Conservation (phyloP, 2,113 vertebrate species). For the Myiozetetes cayanensis region DNA sequence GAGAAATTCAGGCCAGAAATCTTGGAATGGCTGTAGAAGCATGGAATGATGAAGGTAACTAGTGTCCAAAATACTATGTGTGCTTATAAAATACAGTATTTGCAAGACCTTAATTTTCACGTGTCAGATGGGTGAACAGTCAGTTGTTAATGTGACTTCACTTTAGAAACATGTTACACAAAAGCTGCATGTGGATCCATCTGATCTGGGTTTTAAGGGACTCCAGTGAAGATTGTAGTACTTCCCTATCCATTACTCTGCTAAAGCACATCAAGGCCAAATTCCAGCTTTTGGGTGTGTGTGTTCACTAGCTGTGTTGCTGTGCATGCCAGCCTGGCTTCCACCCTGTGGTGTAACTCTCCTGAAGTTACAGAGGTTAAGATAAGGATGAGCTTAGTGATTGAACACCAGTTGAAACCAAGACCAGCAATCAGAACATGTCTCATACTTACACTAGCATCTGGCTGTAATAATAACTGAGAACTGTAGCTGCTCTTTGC, state of each 20-base stretch:
- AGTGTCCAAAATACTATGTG: not conserved
- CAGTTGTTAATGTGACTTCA: not conserved
- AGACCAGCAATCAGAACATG: not conserved
- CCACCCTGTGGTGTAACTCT: not conserved
- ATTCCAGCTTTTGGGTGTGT: not conserved
- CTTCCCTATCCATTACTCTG: not conserved
- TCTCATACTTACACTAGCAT: not conserved
- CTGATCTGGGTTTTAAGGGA: not conserved
- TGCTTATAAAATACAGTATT: not conserved
- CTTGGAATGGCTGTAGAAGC: slow-evolving; percentile 93
- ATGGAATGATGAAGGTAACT: slow-evolving; percentile 86
- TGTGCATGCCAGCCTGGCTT: not conserved
- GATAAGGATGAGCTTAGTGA: not conserved
- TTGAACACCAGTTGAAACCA: not conserved
- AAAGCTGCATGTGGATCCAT: not conserved
- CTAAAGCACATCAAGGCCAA: not conserved
- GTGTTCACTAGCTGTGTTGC: not conserved
- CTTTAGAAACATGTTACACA: not conserved
- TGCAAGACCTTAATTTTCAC: not conserved
- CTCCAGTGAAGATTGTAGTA: not conserved
- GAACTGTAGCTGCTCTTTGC: not conserved
- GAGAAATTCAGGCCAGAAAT: slow-evolving; percentile 94
- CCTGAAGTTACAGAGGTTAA: not conserved
- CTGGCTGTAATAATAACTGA: not conserved
- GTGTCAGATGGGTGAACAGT: not conserved